These are phyloP conservation scores for Columba guinea DNA, from an alignment of 2,797 vertebrate species.

Conservation along the genomic window DNA sequence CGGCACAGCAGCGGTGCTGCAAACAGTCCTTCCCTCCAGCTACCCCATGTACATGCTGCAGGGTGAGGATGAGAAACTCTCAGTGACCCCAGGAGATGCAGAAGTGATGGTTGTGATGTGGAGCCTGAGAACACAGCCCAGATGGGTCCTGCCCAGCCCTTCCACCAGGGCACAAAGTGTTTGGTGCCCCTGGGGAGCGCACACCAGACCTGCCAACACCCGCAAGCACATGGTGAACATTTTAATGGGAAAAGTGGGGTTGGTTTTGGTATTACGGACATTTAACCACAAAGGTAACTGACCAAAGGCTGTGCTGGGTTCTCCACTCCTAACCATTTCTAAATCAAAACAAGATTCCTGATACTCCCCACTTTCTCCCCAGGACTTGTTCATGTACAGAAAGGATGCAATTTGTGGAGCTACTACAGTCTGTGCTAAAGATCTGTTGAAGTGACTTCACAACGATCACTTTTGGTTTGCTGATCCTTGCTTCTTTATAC, in stretches of 20 bases:
- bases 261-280: not conserved
- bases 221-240: not conserved
- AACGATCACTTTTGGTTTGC: accelerated
- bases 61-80: not conserved
- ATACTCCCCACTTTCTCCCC: not conserved
- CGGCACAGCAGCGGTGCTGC: not conserved
- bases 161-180: not conserved
- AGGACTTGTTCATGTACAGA: not conserved
- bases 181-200: accelerated
- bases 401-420: not conserved
- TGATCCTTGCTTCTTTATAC: not conserved
- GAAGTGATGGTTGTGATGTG: accelerated
- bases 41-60: accelerated
- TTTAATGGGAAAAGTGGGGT: not conserved
- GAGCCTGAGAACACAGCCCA: not conserved
- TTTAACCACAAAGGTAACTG: not conserved
- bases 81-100: not conserved
- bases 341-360: not conserved
- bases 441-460: accelerated
- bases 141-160: not conserved
- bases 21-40: not conserved
- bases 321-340: not conserved
- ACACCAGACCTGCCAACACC: not conserved
- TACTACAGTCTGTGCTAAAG: not conserved
- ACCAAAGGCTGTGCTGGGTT: not conserved